Conservation (phyloP, 1,140 invertebrate genomes). For the Brachionus plicatilis region DNA sequence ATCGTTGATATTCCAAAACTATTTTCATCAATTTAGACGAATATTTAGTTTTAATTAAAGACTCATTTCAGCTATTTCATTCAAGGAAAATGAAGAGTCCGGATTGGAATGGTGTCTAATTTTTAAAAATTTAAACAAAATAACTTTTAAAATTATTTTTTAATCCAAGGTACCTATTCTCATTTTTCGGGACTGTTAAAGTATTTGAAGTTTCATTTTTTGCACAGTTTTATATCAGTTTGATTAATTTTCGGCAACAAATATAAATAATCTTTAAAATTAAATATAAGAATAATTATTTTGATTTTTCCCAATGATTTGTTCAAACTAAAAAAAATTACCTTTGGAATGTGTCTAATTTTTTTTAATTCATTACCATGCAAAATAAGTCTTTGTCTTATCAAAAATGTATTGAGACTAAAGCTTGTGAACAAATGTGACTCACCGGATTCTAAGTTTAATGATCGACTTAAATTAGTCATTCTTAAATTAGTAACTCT, state of each 20-base stretch:
- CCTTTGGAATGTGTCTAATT: slow-evolving; percentile 73
- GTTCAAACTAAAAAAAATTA: slow-evolving; percentile 48
- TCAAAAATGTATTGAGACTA: slow-evolving; percentile 66
- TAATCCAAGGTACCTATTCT: not conserved
- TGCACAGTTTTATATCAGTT: not conserved
- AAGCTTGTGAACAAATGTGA: slow-evolving; percentile 59
- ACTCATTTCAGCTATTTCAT: not conserved
- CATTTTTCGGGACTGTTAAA: not conserved
- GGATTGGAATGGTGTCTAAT: not conserved
- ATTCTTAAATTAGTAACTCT: too few species aligned
- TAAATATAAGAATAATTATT: not conserved
- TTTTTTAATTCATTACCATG: slow-evolving; percentile 74
- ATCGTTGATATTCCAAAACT: not conserved
- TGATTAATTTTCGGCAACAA: not conserved
- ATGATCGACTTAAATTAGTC: not conserved
- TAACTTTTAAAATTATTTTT: not conserved
- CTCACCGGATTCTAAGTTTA: not conserved
- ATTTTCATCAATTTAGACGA: not conserved
- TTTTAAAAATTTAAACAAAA: not conserved
- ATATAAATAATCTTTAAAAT: not conserved
- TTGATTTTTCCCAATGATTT: not conserved
- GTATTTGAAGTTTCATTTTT: not conserved
- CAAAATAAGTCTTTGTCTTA: slow-evolving; percentile 66
- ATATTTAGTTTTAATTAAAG: not conserved
- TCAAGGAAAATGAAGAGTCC: not conserved